Conservation (phyloP, 1,140 invertebrate genomes). For the Arion vulgaris region DNA sequence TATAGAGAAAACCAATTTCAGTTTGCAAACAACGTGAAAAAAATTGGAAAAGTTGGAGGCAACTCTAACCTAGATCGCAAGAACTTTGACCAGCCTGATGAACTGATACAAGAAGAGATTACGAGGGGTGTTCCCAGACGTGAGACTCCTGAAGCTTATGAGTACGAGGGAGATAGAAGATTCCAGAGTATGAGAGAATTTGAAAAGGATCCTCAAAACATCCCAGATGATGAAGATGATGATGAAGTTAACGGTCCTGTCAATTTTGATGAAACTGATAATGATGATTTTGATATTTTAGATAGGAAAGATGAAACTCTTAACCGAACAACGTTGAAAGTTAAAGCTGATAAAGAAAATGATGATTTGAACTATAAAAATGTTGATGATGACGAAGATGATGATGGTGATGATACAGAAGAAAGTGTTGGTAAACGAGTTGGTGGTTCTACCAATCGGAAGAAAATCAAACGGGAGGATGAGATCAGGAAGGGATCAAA, state of each 20-base stretch:
- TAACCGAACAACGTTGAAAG: not conserved
- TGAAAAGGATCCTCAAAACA: not conserved
- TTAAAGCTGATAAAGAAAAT: not conserved
- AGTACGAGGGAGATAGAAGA: not conserved
- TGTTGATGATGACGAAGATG: not conserved
- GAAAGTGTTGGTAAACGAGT: too few species aligned
- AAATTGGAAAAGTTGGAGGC: not conserved
- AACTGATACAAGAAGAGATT: not conserved
- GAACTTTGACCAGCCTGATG: not conserved
- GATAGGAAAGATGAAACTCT: not conserved
- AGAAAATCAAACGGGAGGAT: not conserved
- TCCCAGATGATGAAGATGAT: not conserved
- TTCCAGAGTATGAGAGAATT: not conserved
- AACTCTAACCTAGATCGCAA: not conserved
- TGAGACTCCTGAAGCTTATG: not conserved
- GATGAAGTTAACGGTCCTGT: not conserved
- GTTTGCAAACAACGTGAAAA: not conserved
- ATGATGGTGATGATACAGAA: not conserved
- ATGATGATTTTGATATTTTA: conserved; percentile 9
- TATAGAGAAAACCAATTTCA: not conserved
- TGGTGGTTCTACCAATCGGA: not conserved
- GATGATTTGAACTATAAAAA: not conserved
- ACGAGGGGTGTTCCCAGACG: not conserved
- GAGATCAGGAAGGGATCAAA: not conserved
- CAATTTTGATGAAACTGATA: conserved; percentile 6